Base-by-base conservation (phyloP, 1,140 invertebrate species). In the Tetragnatha versicolor region DNA sequence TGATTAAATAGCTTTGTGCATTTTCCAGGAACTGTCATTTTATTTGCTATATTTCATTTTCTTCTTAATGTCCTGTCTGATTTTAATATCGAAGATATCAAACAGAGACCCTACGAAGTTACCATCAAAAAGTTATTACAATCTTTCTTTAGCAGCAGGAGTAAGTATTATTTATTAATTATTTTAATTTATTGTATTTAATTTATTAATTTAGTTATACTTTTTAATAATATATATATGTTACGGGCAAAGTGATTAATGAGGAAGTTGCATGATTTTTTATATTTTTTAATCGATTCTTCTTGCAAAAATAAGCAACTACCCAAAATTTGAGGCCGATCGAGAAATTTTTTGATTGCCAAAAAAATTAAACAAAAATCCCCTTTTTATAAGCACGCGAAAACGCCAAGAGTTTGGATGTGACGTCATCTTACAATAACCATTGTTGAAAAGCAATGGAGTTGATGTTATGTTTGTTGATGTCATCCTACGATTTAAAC, bases 111-210 rank as follows among this genome's bases (percentile, higher is more conserved):
- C 10, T 14, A 27, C 20, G 5, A n/a, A 53, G n/a, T 27, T 31
- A 31, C 1, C 27, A 12, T 3, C 14, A 27, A 42, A 66, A 66
- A 27, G 33, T 12, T 14, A 37, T 9, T 45, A 73, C 20, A 25
- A 45, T 17, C 42, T 9, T 31, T 22, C 22, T 20, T n/a, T 60
- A 14, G 69, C 53, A 3, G 69, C 25, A 33, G 51, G 47, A n/a
- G 69, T 73, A 33, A 73, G 69, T 60, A 55, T 27, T 9, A n/a
- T n/a, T n/a, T n/a, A n/a, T n/a, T n/a, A 2, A 47, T 20, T 47
- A 47, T 17, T 17, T 47, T 17, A 47, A 47, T 17, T 47, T 20
- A 17, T 47, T 47, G 20, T 47, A 3, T 1, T 47, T 17, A 47
- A 47, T 17, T 2, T 47, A 17, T 1, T 47, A 47, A 47, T 3